Evolutionary conservation across 2,888 invertebrate species (phyloP), one percentile per base, ranked within the genome.

Genomic region (Rhodophaea formosa): DNA sequence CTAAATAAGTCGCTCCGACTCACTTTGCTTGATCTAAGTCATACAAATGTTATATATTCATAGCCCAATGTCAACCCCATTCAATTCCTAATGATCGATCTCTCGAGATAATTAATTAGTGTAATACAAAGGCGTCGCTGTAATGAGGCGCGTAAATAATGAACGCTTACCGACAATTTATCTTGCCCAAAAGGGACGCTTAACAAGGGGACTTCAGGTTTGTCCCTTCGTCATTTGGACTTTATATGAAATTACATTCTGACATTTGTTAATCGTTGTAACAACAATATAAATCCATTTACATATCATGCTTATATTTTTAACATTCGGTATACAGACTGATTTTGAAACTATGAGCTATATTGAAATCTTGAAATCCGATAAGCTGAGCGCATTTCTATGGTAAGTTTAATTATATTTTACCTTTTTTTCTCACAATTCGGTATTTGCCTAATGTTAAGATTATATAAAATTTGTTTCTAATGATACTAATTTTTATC

Each of bases 161-260:
- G 49, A 30, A 32, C 46, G 30, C 32, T 49, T 14, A 32, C 14
- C 49, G 15, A 10, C 8, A 15, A 49, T 49, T 49, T 32, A 32
- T 49, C 49, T 49, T 32, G 15, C 14, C 49, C 15, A 32, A 47
- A 49, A 49, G 32, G 49, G 49, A 49, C 49, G 32, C 30, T 32
- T 49, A 32, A 46, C 46, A 49, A 32, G 49, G 49, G 15, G 15
- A 32, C 17, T 6, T 17, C 6, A 12, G 14, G 10, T 49, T 49
- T 49, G 30, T 14, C 47, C 14, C 30, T 49, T n/a, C 46, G 12
- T 49, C 16, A 17, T 23, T 46, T 23, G 46, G 46, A 29, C 15
- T 29, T 12, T 10, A 17, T 39, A 39, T 6, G 10, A 8, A 12
- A 39, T 39, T 39, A 12, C 39, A 10, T 12, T 39, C n/a, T 5